Base-by-base conservation (phyloP, 2,888 invertebrate species). In the Agriopis leucophaearia region DNA sequence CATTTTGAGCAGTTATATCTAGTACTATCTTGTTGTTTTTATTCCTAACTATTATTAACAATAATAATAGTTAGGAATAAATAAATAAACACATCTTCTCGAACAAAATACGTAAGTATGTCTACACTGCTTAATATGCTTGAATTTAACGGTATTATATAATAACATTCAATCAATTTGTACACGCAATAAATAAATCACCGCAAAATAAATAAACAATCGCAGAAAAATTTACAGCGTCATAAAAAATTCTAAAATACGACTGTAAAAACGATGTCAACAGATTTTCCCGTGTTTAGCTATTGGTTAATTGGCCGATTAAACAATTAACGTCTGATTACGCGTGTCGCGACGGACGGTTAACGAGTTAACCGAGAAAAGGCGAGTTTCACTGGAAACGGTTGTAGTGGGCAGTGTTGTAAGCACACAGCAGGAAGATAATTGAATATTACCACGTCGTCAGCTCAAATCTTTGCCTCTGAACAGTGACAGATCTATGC, bases 271-370 rank as follows among this genome's bases (percentile, higher is more conserved):
- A 66, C 64, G 70, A 72, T 71, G 61, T 64, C 68, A 71, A 59
- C 71, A 63, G 63, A 65, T 66, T 69, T 71, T 66, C 65, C 62
- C 66, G 66, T 72, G 48, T 68, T 72, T 72, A 71, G 42, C 63
- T 52, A 44, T 57, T 3, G 44, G 40, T 72, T 75, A 75, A 77
- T 74, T 74, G 74, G 69, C 50, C 69, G 64, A 68, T 74, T 73
- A 72, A 71, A 73, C 72, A 75, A 77, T 77, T 74, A 77, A 74
- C 70, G 70, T 57, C 60, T 54, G 72, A 75, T 74, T 74, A 72
- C 66, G 58, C 68, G 64, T 74, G 69, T 65, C 75, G 73, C 74
- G 75, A 74, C 72, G 66, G 71, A 66, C 72, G 58, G 68, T 74
- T 73, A 73, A 73, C 64, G 45, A 58, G 71, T 74, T 70, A 73